Evolutionary conservation across 2,113 vertebrate species (phyloP).

Genomic region (Aspidoscelis tigris): DNA sequence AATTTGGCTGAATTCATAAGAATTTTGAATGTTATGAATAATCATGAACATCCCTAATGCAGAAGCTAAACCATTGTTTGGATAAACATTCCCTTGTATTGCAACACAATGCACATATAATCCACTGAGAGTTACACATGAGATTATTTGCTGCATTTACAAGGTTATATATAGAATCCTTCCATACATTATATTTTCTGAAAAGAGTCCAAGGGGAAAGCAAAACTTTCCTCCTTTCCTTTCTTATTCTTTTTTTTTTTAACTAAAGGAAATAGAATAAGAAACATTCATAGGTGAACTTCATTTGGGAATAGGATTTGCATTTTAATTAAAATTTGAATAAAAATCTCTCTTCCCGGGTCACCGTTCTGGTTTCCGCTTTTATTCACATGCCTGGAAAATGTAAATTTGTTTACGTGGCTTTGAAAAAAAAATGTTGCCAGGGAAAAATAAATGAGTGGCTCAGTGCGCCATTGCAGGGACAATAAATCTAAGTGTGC

Average conservation of each 20-base stretch:
- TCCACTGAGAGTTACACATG: not conserved
- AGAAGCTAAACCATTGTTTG: not conserved
- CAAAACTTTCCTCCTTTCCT: not conserved
- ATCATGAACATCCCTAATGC: no score
- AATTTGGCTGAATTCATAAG: no score
- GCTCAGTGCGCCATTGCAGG: slow-evolving; percentile 42
- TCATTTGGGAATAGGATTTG: slow-evolving; percentile 52
- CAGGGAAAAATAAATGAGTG: slow-evolving; percentile 56
- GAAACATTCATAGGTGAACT: not conserved
- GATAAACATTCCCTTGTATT: not conserved
- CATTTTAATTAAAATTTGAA: slow-evolving; percentile 70
- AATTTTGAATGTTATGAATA: no score
- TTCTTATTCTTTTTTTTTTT: not conserved
- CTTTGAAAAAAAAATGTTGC: slow-evolving; percentile 54
- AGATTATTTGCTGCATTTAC: not conserved
- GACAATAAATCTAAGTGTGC: slow-evolving; percentile 66
- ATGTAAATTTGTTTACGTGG: slow-evolving; percentile 68
- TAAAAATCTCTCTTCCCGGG: slow-evolving; percentile 36
- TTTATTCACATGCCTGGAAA: slow-evolving; percentile 61
- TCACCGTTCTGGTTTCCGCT: slow-evolving; percentile 60
- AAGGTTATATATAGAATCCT: not conserved
- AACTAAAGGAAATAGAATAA: slow-evolving; percentile 18
- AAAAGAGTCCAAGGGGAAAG: slow-evolving; percentile 19
- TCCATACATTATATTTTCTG: not conserved
- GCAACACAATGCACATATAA: not conserved